These are phyloP conservation scores for Sarcophaga subvicina DNA, from an alignment of 2,888 invertebrate species.

Conservation along the genomic window DNA sequence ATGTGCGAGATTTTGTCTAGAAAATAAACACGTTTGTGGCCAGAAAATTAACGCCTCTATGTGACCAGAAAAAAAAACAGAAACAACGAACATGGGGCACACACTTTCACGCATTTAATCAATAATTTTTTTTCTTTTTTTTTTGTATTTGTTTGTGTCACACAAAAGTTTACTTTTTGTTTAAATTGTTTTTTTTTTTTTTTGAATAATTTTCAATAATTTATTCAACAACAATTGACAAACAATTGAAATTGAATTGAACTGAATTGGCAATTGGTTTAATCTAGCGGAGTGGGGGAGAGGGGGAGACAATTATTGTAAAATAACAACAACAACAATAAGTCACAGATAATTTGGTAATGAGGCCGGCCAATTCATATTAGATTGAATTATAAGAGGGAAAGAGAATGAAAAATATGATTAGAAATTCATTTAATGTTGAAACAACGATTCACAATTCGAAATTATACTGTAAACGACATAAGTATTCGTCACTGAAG, in stretches of 20 bases:
- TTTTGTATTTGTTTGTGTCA: not conserved
- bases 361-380: not conserved
- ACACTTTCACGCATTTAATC: slow-evolving; percentile 28
- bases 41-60: slow-evolving; percentile 79
- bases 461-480: too few species aligned
- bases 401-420: too few species aligned
- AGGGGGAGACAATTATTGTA: too few species aligned
- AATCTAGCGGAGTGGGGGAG: rapidly evolving
- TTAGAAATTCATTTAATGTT: too few species aligned
- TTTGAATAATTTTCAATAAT: slow-evolving; percentile 43
- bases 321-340: too few species aligned
- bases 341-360: too few species aligned
- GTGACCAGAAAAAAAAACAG: slow-evolving; percentile 71
- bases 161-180: not conserved
- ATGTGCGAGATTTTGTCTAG: slow-evolving; percentile 55
- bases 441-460: too few species aligned
- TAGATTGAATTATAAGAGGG: not conserved
- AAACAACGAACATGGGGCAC: not conserved
- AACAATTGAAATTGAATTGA: not conserved
- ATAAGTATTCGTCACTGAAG: too few species aligned
- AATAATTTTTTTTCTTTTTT: not conserved
- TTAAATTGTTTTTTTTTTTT: not conserved
- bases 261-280: not conserved
- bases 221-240: slow-evolving; percentile 44
- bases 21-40: slow-evolving; percentile 73